Evolutionary conservation across 2,113 vertebrate genomes (phyloP), one percentile per base, ranked within the genome.

Genomic region (Notothenia coriiceps): DNA sequence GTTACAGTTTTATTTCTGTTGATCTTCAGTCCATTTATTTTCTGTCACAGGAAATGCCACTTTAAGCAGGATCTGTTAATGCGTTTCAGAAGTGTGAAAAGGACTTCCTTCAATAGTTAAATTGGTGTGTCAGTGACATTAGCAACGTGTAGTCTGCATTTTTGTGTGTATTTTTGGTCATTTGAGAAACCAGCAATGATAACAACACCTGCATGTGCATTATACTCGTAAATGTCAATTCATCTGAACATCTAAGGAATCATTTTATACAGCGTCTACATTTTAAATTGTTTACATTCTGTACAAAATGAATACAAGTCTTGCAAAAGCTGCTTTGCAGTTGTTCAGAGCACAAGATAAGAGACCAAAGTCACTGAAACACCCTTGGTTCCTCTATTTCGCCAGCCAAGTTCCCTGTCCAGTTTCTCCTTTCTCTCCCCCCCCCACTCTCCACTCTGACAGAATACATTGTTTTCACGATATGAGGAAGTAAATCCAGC

Each of bases 401-500:
- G 25, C 5, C n/a, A 14, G 70, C 52, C 44, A 78, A 85, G 86
- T 93, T 94, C 90, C 91, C 83, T 73, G 67, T 89, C 79, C 70
- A 77, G 86, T 87, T 79, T 85, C 79, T 80, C 75, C 44, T 51
- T 74, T 74, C 69, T 54, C 80, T 8, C 55, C 22, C 8, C 46
- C 46, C 46, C 6, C 43, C 14, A 1, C 65, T 52, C 11, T 50
- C 22, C 1, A 5, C 46, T 68, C 64, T 77, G 11, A 85, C 66
- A 80, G 83, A 82, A 40, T 18, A 52, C 87, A 44, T 79, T 84
- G 61, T 29, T 81, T 84, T 85, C 61, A 77, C 40, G 82, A 85
- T 47, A 93, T 74, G 74, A 46, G 89, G 94, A 95, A 94, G 87
- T 92, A 61, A 65, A 75, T 74, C 22, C n/a, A 75, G 47, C 61